Evolutionary conservation across 2,113 vertebrate genomes (phyloP), one percentile per base, ranked within the genome.

Genomic region (Rhynchomys soricoides): DNA sequence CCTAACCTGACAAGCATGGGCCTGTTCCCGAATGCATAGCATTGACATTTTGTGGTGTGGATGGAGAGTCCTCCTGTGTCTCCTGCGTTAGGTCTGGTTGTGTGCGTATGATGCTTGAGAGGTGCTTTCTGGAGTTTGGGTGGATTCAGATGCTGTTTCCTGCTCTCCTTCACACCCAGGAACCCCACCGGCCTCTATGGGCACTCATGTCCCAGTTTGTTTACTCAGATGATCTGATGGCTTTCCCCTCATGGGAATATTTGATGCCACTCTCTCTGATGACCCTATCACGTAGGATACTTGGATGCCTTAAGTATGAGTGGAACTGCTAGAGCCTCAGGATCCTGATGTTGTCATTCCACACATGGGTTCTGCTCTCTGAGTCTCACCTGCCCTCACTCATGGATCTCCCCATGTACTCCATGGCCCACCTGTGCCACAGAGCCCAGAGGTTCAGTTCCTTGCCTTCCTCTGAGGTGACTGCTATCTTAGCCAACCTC

Each of bases 401-500:
- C 52, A 8, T 22, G 19, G 52, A 55, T 37, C 34, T 55, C 31
- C 48, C 24, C 1, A 8, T 2, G 37, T 10, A 50, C 75, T 19
- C 48, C 24, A 50, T 8, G 3, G 31, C 34, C 89, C 13, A 24
- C 15, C 17, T 48, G 88, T 37, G 62, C 75, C 15, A 48, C 43
- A 66, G 62, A 68, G 45, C 45, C 75, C 37, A 40, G 78, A 59
- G 22, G 1, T 52, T 74, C 16, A 26, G n/a, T n/a, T 3, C 16
- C 48, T 34, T 1, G 37, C 79, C 43, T 10, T 57, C 78, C 77
- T 59, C 0, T 0, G 86, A 89, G 70, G 37, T 0, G 66, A 29
- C 5, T 4, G 74, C 64, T 6, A 3, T 62, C 12, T 7, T 43
- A 89, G 79, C 79, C 88, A 45, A 50, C 86, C 64, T 50, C 64